A percentile compares a stretch with the other conserved stretches of the same genome.
Evolutionary conservation across 2,797 vertebrate species (phyloP).

Genomic region (Sebastes jordani): DNA sequence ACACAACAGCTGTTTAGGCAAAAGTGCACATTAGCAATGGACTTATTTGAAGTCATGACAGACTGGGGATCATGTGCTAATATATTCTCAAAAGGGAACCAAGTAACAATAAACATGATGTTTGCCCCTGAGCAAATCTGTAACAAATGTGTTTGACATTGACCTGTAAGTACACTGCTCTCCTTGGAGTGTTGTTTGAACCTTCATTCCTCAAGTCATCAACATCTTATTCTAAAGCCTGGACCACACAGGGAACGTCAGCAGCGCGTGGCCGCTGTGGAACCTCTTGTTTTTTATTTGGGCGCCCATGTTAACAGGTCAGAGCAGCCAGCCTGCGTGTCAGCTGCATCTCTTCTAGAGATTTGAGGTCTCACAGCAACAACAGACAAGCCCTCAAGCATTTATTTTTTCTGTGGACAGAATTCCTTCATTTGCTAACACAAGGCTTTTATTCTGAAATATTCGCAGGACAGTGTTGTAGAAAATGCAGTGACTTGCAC

Average conservation of each 20-base stretch:
- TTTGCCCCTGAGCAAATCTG: background rate
- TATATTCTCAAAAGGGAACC: background rate
- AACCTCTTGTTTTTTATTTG: no score
- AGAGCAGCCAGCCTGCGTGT: no score
- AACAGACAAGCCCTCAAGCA: background rate
- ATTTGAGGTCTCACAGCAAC: background rate
- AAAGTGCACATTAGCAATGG: background rate
- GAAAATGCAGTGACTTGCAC: background rate
- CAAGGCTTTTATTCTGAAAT: background rate
- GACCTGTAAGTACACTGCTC: background rate
- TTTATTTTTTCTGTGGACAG: background rate
- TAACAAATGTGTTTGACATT: background rate
- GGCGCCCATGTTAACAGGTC: no score
- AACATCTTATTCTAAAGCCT: background rate
- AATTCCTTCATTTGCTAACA: background rate
- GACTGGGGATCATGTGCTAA: background rate
- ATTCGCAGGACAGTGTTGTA: background rate
- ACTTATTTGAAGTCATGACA: background rate
- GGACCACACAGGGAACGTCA: background rate
- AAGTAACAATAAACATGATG: background rate
- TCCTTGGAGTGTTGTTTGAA: background rate
- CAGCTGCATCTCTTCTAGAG: background rate
- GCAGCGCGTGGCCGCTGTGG: background rate
- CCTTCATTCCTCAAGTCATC: background rate
- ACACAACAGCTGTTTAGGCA: constrained; percentile 18